Conservation (phyloP, 64 coral and sea anemone species). For the Platygyra sinensis region DNA sequence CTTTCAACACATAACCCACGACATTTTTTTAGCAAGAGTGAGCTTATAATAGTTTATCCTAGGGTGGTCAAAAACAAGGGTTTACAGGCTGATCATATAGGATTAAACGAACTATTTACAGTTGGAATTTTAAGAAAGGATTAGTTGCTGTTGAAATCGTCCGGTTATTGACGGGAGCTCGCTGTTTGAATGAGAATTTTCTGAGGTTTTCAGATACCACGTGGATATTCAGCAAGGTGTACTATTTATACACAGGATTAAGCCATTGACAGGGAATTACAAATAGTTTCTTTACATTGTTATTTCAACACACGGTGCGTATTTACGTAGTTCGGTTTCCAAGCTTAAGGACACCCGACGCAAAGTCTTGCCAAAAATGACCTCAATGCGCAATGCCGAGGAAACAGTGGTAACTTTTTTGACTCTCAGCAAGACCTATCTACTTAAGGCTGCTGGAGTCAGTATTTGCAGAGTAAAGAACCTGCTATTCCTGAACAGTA, state of each 20-base stretch:
- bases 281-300: neutral
- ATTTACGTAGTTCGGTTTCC: neutral
- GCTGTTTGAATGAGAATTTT: constrained; percentile 1
- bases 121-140: neutral
- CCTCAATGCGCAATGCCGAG: no score
- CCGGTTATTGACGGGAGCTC: neutral
- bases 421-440: no score
- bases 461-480: no score
- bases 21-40: neutral
- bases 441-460: no score
- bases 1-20: neutral
- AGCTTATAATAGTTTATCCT: neutral
- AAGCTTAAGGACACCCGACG: no score
- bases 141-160: neutral
- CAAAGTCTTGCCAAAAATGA: no score
- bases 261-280: neutral
- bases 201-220: neutral
- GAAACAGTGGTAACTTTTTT: no score
- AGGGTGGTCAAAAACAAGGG: neutral
- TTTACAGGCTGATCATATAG: neutral
- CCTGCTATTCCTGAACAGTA: no score
- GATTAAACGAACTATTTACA: neutral
- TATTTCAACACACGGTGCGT: neutral
- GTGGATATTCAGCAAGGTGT: neutral
- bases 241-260: neutral